Conservation (phyloP, 2,888 invertebrate species). For the Eupithecia dodoneata region DNA sequence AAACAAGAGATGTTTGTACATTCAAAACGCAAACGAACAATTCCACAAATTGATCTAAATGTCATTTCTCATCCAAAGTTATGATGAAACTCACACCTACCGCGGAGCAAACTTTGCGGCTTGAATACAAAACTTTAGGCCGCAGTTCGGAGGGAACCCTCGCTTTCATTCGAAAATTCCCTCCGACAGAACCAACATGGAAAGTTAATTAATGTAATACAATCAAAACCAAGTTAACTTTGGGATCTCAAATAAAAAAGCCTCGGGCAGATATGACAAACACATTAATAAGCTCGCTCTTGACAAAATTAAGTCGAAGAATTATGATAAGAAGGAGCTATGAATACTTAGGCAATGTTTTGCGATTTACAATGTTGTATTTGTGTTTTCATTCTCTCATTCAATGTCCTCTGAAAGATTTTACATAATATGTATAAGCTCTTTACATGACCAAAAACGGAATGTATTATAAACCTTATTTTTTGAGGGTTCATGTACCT, state of each 20-base stretch:
- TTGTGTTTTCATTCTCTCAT: neutral
- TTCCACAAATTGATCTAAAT: conserved; percentile 13
- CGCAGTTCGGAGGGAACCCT: conserved; percentile 17
- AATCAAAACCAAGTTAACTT: conserved; percentile 33
- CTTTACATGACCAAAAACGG: neutral
- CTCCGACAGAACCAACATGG: conserved; percentile 28
- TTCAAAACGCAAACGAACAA: conserved; percentile 10
- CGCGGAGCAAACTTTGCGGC: conserved; percentile 11
- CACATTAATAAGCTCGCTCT: conserved; percentile 19
- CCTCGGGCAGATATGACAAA: conserved; percentile 22
- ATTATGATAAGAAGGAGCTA: conserved; percentile 16
- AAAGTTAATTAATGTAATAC: conserved; percentile 37
- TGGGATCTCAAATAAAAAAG: conserved; percentile 29
- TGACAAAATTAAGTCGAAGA: conserved; percentile 12
- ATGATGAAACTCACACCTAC: conserved; percentile 19
- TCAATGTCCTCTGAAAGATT: neutral
- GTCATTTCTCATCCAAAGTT: conserved; percentile 15
- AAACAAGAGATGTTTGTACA: neutral
- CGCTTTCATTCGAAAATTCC: conserved; percentile 24
- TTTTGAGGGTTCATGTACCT: too few species aligned
- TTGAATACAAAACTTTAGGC: conserved; percentile 26
- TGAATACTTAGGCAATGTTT: conserved; percentile 9
- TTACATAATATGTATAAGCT: neutral
- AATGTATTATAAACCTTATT: neutral
- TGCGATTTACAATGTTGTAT: conserved; percentile 14